phyloP scores from a whole-genome alignment of 2,797 vertebrate species.

The Aselliscus stoliczkanus region DNA sequence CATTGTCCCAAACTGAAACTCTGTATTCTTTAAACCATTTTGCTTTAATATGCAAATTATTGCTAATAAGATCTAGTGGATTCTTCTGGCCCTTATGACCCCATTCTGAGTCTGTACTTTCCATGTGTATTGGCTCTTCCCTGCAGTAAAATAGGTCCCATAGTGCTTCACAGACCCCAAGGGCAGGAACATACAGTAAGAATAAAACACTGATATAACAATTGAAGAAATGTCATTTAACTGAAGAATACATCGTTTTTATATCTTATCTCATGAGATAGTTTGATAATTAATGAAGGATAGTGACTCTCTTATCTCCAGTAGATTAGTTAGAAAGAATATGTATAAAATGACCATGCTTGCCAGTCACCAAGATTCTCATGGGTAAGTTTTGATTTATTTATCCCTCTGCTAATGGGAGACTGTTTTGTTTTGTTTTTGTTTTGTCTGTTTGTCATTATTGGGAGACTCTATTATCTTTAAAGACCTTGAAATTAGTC shows the following conservation, averaged over 20 bases:
- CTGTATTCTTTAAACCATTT: neutral
- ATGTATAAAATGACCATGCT: neutral
- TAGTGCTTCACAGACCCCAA: neutral
- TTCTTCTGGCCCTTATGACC: neutral
- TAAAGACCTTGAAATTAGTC: neutral
- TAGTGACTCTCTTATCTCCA: neutral
- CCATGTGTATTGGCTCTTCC: neutral
- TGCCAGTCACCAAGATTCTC: neutral
- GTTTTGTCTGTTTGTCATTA: no score
- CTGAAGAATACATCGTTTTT: neutral
- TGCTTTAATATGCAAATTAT: neutral
- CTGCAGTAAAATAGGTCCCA: neutral
- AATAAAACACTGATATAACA: neutral
- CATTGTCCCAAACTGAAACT: neutral
- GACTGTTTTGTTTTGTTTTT: no score
- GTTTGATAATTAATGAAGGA: neutral
- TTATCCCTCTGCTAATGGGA: neutral
- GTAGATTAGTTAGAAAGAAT: neutral
- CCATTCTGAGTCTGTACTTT: neutral
- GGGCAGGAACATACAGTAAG: neutral
- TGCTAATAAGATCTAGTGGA: neutral
- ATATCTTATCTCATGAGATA: neutral
- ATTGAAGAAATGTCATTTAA: neutral
- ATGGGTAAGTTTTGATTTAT: neutral
- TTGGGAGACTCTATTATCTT: neutral